Conservation (phyloP, 2,113 vertebrate genomes). For the Phocoena sinus region DNA sequence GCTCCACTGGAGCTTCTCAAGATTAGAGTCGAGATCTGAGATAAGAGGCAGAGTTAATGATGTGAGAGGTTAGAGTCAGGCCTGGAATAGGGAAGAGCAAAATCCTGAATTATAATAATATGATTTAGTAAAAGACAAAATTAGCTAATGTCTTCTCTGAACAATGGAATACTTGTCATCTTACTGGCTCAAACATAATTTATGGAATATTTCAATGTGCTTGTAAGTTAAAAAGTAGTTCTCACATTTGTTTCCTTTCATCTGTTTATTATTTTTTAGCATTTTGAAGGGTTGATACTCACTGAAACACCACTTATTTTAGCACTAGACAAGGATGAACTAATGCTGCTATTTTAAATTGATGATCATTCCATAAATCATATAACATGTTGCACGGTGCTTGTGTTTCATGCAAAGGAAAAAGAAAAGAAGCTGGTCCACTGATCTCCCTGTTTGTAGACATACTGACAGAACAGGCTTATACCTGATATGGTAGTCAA, state of each 20-base stretch:
- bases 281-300: neutral
- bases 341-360: neutral
- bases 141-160: neutral
- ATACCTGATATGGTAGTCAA: neutral
- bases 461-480: neutral
- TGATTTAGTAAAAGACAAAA: neutral
- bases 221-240: neutral
- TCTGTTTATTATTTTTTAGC: neutral
- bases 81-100: neutral
- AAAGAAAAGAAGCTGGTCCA: neutral
- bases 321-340: neutral
- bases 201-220: neutral
- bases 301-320: neutral
- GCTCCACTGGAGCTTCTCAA: neutral
- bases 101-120: neutral
- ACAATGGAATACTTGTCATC: neutral
- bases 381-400: neutral
- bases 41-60: neutral
- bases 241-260: neutral
- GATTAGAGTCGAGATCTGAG: neutral
- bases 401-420: neutral
- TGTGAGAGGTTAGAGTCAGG: neutral
- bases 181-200: neutral
- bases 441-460: neutral
- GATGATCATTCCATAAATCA: neutral